Conservation (phyloP, 2,113 vertebrate species). For the Nesoenas mayeri region DNA sequence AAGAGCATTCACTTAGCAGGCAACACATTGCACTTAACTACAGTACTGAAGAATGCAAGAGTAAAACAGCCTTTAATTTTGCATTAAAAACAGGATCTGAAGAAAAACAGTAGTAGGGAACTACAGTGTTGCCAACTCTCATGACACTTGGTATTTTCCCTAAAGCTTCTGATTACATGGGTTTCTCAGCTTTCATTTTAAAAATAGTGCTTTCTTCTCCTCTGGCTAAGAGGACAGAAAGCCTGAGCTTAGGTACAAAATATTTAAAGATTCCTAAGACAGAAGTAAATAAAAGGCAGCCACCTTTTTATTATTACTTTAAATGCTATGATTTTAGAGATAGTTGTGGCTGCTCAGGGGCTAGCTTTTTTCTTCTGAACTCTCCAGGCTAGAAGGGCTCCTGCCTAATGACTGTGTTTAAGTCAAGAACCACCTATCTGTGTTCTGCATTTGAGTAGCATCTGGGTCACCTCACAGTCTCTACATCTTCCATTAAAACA, state of each 20-base stretch:
- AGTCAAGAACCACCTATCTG: background rate
- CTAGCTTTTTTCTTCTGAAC: background rate
- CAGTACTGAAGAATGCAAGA: background rate
- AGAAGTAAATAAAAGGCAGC: background rate
- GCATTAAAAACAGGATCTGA: background rate
- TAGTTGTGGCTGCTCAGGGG: background rate
- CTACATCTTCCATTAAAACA: background rate
- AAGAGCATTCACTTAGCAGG: background rate
- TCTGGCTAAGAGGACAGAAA: background rate
- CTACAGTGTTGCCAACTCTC: background rate
- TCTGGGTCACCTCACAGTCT: background rate
- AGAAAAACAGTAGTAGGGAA: background rate
- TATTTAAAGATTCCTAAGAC: background rate
- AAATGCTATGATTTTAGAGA: background rate
- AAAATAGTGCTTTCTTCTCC: slow-evolving; percentile 27
- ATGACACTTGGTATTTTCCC: slow-evolving; percentile 37
- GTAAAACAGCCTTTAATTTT: background rate
- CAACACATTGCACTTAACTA: background rate
- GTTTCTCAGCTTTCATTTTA: slow-evolving; percentile 25
- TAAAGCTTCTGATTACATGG: slow-evolving; percentile 15
- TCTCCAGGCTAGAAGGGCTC: background rate
- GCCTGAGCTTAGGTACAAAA: background rate
- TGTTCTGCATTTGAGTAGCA: background rate
- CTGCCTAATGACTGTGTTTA: background rate
- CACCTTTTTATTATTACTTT: background rate